Evolutionary conservation across 1,140 invertebrate species (phyloP).

Genomic region (Charaxes varanes): DNA sequence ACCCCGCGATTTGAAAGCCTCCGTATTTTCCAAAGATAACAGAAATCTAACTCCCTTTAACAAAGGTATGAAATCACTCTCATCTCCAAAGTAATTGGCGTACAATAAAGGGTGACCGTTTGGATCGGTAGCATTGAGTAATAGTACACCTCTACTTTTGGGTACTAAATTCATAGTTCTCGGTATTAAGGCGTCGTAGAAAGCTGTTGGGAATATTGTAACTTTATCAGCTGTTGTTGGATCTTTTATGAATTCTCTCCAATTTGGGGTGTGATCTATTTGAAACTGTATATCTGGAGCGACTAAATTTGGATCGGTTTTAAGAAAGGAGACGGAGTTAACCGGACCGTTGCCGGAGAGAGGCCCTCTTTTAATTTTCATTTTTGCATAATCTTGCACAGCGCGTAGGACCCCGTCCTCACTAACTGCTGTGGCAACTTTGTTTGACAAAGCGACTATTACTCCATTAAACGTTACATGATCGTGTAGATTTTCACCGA

Average conservation of each 20-base stretch:
- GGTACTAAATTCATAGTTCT: slow-evolving; percentile 25
- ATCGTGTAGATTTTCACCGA: slow-evolving; percentile 87
- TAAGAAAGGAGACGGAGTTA: slow-evolving; percentile 64
- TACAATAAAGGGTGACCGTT: slow-evolving; percentile 84
- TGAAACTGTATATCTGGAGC: slow-evolving; percentile 77
- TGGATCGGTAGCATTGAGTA: slow-evolving; percentile 79
- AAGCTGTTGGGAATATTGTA: slow-evolving; percentile 22
- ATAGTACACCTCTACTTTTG: slow-evolving; percentile 79
- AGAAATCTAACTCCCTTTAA: slow-evolving; percentile 39
- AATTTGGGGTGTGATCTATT: slow-evolving; percentile 9
- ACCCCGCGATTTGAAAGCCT: slow-evolving; percentile 75
- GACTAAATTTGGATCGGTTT: slow-evolving; percentile 54
- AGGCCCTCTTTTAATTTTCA: slow-evolving; percentile 46
- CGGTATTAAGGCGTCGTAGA: slow-evolving; percentile 22
- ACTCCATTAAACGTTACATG: slow-evolving; percentile 78
- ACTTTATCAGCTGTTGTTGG: slow-evolving; percentile 15
- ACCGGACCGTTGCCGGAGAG: slow-evolving; percentile 64
- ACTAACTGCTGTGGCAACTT: slow-evolving; percentile 76
- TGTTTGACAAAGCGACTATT: slow-evolving; percentile 68
- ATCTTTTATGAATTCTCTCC: slow-evolving; percentile 22
- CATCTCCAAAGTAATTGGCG: slow-evolving; percentile 81
- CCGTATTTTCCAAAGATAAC: slow-evolving; percentile 46
- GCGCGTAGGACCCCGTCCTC: slow-evolving; percentile 14
- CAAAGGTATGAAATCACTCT: slow-evolving; percentile 76
- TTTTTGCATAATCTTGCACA: slow-evolving; percentile 16